Base-by-base conservation (phyloP, 2,888 invertebrate genomes). In the Leptinotarsa peninsularis region DNA sequence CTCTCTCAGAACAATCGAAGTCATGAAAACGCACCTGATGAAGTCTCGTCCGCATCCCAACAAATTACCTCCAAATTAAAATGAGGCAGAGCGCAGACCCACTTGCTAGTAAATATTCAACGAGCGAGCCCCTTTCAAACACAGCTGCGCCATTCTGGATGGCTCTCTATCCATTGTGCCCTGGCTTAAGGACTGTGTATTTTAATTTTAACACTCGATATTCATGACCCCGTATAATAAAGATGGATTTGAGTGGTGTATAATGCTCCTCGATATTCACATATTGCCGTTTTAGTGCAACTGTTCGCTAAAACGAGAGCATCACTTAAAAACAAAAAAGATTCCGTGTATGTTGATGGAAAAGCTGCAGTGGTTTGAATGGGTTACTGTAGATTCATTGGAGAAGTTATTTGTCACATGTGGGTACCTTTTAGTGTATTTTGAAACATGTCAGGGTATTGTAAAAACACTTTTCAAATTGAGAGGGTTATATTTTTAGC, bases 191-290 rank as follows among this genome's bases (percentile, higher is more conserved):
- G 80, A 79, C 82, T 82, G 85, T 83, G 85, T 86, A 86, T 86
- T 87, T 87, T 87, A 88, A 88, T 88, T 88, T 88, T 86, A 83
- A 86, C 88, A 87, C 88, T 87, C 85, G 81, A 87, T 86, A 87
- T 87, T 87, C 87, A 87, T 86, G 86, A 86, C 87, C 87, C 87
- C 83, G 86, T 86, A 86, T 87, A 86, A 87, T 85, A 86, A 85
- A 84, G 84, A 84, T 83, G 86, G 86, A 86, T 86, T 85, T 84
- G 82, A 86, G 85, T 84, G 85, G 82, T 79, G 80, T 80, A 83
- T 85, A 84, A 85, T 84, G 82, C 83, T 73, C 76, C 79, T 81
- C 80, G 75, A 80, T 79, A 77, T 73, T 80, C 80, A 76, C 80
- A 83, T 82, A 83, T 84, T 82, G 82, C 79, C 82, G 78, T 82